Base-by-base conservation (phyloP, 2,888 invertebrate genomes). In the Mesoligia furuncula region DNA sequence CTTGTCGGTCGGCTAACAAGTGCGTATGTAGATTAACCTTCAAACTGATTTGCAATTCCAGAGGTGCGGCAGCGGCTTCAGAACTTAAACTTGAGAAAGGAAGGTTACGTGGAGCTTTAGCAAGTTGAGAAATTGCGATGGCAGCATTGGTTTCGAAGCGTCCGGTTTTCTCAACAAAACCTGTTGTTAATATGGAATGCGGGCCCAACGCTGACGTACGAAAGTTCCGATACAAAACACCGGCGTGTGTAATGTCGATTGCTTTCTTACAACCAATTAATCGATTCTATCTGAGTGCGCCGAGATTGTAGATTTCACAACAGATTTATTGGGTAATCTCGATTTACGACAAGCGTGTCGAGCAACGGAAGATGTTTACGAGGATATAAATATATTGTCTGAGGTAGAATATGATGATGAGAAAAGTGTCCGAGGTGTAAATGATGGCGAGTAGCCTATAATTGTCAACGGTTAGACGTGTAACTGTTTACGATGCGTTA, bases 121-220 rank as follows among this genome's bases (percentile, higher is more conserved):
- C 85, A 80, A 85, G 79, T 84, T 85, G 84, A 88, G 90, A 90
- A 91, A 91, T 89, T 88, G 89, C 86, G 79, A 81, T 84, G 80
- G 83, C 79, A 76, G 73, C 86, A 83, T 85, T 86, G 86, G 85
- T 89, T 89, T 88, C 89, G 89, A 92, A 91, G 91, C 83, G 92
- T 92, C 93, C 93, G 93, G 94, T 94, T 94, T 91, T 91, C 91
- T 90, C 90, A 85, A 89, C 83, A 82, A 90, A 93, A 95, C 95
- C 93, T 89, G 95, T 94, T 89, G 90, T 79, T 81, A 72, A 69
- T 77, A 77, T 65, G 91, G 94, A 94, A 95, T 95, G 94, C 90
- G 90, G 90, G 90, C 90, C 87, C 91, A 92, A 90, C 90, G 90
- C 90, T 90, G 91, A 82, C 85, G 90, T 87, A 91, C 84, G 91